phyloP scores from a whole-genome alignment of 2,113 vertebrate genomes.

The Anhinga anhinga region DNA sequence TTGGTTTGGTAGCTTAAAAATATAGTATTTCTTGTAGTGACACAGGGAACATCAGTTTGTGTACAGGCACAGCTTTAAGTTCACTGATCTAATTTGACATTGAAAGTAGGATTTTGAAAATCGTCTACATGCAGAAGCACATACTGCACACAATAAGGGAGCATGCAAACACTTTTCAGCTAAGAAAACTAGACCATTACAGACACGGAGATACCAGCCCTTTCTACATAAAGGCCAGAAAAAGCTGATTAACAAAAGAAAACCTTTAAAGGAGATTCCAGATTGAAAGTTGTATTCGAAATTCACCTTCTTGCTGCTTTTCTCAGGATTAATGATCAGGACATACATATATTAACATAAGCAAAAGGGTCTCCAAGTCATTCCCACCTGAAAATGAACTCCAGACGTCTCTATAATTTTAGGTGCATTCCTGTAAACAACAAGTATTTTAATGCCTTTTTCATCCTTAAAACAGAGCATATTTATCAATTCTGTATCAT shows the following conservation, averaged over 20 bases:
- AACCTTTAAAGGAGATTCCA: not conserved
- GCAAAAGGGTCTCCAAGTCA: not conserved
- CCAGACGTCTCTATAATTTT: conserved; percentile 97
- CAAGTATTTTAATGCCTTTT: not conserved
- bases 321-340: not conserved
- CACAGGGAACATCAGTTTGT: not conserved
- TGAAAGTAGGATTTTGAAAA: not conserved
- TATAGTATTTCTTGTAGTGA: not conserved
- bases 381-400: conserved; percentile 95
- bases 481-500: not conserved
- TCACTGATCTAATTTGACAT: not conserved
- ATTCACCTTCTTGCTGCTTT: not conserved
- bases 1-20: not conserved
- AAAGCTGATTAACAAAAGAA: not conserved
- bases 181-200: not conserved
- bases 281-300: not conserved
- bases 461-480: not conserved
- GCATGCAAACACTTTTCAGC: not conserved
- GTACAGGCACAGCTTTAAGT: not conserved
- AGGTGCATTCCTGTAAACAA: conserved; percentile 79
- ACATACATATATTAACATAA: not conserved
- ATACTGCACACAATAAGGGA: not conserved
- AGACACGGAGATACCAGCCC: not conserved
- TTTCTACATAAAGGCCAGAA: not conserved
- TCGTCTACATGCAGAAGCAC: not conserved